Evolutionary conservation across 1,140 invertebrate species (phyloP).

Genomic region (Musca vetustissima): DNA sequence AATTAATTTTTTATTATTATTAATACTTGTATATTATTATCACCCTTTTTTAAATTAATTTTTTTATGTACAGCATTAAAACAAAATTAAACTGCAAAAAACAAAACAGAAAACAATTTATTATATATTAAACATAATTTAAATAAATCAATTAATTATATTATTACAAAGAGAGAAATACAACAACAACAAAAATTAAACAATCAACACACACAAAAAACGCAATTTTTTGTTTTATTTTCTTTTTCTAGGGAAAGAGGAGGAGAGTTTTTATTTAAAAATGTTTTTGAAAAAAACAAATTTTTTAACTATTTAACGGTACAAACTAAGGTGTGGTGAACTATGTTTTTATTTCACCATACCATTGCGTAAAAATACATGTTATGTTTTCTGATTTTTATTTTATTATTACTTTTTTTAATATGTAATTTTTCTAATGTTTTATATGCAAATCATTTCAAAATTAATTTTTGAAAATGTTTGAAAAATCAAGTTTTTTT

Average conservation of each 20-base stretch:
- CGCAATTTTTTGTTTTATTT: conserved; percentile 1
- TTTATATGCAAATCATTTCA: no score
- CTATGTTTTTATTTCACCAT: no score
- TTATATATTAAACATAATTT: conserved; percentile 23
- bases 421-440: no score
- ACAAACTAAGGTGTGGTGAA: no score
- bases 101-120: conserved; percentile 26
- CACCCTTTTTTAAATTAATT: conserved; percentile 24
- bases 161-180: conserved; percentile 5
- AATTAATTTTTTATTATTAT: conserved; percentile 13
- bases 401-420: no score
- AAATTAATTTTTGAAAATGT: no score
- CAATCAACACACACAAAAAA: conserved; percentile 19
- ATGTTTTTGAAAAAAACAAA: no score
- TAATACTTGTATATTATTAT: conserved; percentile 12
- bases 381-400: no score
- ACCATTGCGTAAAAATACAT: no score
- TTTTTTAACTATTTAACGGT: no score
- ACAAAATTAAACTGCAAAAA: conserved; percentile 28
- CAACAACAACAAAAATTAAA: neutral
- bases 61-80: conserved; percentile 22
- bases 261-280: no score
- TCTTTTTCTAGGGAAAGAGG: neutral
- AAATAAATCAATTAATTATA: conserved; percentile 25
- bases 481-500: no score